phyloP scores from a whole-genome alignment of 2,888 invertebrate species.

The Torymus texanus region DNA sequence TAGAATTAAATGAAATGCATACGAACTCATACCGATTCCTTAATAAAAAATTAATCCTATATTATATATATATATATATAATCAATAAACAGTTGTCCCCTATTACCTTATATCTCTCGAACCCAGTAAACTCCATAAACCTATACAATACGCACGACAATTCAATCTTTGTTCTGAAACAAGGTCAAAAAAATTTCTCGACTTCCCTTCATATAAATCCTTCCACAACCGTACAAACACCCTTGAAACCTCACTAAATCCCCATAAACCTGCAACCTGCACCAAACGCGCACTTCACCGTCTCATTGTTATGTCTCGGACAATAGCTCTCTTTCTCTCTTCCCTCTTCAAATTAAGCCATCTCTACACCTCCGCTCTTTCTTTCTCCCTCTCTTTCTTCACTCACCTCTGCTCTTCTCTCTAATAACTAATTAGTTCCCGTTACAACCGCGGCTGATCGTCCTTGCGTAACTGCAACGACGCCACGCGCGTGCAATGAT shows the following conservation, averaged over 20 bases:
- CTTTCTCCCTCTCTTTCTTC: neutral
- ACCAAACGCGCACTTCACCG: no score
- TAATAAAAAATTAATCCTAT: no score
- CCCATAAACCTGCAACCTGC: neutral
- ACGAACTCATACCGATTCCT: no score
- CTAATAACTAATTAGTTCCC: slow-evolving; percentile 43
- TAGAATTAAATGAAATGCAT: no score
- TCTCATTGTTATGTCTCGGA: slow-evolving; percentile 9
- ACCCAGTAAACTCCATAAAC: no score
- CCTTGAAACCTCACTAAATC: neutral
- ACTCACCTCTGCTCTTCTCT: neutral
- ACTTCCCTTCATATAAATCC: neutral
- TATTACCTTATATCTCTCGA: no score
- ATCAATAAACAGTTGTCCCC: no score
- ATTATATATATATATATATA: no score
- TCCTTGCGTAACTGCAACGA: slow-evolving; percentile 19
- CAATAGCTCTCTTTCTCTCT: slow-evolving; percentile 15
- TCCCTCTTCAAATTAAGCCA: slow-evolving; percentile 29
- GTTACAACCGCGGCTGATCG: neutral
- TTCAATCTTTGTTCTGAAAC: no score
- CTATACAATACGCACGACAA: no score
- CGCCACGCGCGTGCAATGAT: slow-evolving; percentile 21
- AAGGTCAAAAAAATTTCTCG: no score
- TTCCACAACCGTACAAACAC: neutral
- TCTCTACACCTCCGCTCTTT: slow-evolving; percentile 19